A percentile compares a stretch with the other conserved stretches of the same genome.
phyloP scores from a whole-genome alignment of 2,113 vertebrate genomes.

The Coptodon bakossiorum region DNA sequence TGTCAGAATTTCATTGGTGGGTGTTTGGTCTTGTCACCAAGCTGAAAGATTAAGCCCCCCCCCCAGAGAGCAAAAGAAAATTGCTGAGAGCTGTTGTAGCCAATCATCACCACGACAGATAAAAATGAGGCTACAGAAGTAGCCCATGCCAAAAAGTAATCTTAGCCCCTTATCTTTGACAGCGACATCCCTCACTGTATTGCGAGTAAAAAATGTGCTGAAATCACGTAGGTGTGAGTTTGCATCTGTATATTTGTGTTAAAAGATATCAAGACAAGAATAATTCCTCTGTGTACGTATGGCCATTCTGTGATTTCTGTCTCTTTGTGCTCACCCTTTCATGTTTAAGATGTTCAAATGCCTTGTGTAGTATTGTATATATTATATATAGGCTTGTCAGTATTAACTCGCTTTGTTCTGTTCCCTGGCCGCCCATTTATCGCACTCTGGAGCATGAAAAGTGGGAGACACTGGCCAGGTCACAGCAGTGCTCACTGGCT shows the following conservation, averaged over 20 bases:
- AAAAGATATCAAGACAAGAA: constrained; percentile 7
- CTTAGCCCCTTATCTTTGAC: constrained; percentile 33
- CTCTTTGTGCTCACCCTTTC: not conserved
- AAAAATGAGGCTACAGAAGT: constrained; percentile 23
- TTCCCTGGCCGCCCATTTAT: not conserved
- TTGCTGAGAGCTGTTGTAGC: constrained; percentile 25
- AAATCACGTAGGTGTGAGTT: constrained; percentile 14
- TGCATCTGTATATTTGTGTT: constrained; percentile 5
- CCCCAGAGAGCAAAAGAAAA: not conserved
- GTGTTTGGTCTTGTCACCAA: constrained; percentile 22
- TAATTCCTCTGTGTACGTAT: not conserved
- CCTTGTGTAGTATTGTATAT: not conserved
- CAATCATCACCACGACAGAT: constrained; percentile 22
- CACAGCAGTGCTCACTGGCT: constrained; percentile 11
- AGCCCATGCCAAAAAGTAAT: constrained; percentile 22
- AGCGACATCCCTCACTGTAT: constrained; percentile 1
- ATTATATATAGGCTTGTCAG: not conserved
- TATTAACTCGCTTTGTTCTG: constrained; percentile 18
- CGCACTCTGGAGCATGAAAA: not conserved
- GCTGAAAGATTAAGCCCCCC: constrained; percentile 4
- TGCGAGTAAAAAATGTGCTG: not conserved
- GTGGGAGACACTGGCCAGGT: constrained; percentile 15
- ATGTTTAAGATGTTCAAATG: not conserved
- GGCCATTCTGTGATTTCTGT: not conserved
- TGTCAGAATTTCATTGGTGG: not conserved